phyloP scores from a whole-genome alignment of 1,140 invertebrate species.

The Neodiprion lecontei region DNA sequence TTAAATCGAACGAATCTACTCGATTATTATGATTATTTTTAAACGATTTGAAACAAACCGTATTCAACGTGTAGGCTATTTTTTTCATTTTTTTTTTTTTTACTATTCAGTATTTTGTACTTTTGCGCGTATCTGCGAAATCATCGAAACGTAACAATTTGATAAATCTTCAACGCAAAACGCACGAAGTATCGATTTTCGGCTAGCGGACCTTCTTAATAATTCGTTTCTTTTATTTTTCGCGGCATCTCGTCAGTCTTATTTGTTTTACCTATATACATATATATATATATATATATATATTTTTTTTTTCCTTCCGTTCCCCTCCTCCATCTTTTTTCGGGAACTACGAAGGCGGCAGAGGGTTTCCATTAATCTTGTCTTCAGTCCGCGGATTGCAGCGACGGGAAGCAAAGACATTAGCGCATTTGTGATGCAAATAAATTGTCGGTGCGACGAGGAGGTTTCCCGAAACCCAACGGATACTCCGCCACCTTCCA shows the following conservation, averaged over 20 bases:
- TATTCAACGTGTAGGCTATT: too few relatives aligned
- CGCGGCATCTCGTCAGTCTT: too few relatives aligned
- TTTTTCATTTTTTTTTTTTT: too few relatives aligned
- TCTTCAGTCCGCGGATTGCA: slow-evolving; percentile 21
- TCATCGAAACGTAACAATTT: too few relatives aligned
- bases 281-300: too few relatives aligned
- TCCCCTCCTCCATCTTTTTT: not conserved
- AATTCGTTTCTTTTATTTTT: too few relatives aligned
- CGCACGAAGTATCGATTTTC: not conserved
- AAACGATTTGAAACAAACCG: too few relatives aligned
- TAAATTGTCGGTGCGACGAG: slow-evolving; percentile 20
- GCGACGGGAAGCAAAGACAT: slow-evolving; percentile 26
- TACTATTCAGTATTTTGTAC: too few relatives aligned
- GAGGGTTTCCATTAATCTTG: slow-evolving; percentile 45
- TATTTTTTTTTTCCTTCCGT: not conserved
- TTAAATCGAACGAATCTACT: too few relatives aligned
- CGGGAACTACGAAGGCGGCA: slow-evolving; percentile 18
- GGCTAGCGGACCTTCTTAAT: not conserved
- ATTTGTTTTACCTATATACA: not conserved
- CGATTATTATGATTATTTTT: too few relatives aligned
- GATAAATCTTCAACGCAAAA: not conserved
- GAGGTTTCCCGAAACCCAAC: not conserved
- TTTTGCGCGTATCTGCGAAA: too few relatives aligned
- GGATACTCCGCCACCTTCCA: too few relatives aligned
- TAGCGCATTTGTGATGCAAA: slow-evolving; percentile 49